Evolutionary conservation across 2,113 vertebrate species (phyloP), one percentile per base, ranked within the genome.

Genomic region (Lepisosteus oculatus): DNA sequence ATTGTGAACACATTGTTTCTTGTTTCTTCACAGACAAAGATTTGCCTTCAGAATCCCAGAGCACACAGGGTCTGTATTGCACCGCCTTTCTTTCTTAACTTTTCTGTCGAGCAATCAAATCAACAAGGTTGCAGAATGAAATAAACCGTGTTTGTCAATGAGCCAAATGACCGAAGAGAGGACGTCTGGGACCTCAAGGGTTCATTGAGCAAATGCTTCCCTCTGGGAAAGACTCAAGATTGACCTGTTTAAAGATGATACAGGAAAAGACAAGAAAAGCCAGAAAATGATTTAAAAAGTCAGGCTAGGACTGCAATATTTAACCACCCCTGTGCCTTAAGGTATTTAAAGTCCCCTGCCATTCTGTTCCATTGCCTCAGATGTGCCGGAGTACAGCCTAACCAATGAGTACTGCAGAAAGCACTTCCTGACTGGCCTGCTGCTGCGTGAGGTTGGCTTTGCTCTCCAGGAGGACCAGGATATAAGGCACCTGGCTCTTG

Each of bases 331-430:
- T 29, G 29, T 29, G 29, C 29, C 29, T 29, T 29, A 29, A 29
- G 29, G 29, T 29, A 29, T 29, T 51, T 51, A 51, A 5, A 51
- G 0, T 51, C 47, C 47, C 5, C 14, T 3, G 57, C 3, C 2
- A 4, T 13, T 59, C n/a, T n/a, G 57, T 59, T 59, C 4, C 11
- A 59, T 59, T 15, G 57, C 65, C 76, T 12, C 84, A 87, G 95
- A 93, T 43, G 93, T 97, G 83, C 97, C 96, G 8, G 97, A 99
- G 85, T 98, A 99, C 84, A 98, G 94, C 1, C 17, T 99, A 84
- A 99, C 97, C 0, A 97, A 97, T 73, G 97, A 99, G 79, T 99
- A 98, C 85, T 99, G 97, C 88, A 94, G 95, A 72, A 99, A 97
- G 76, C 97, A 99, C 83, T 99, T 99, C 79, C 87, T 99, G 72